phyloP scores from a whole-genome alignment of 2,888 invertebrate species.

The Halocaridina rubra region DNA sequence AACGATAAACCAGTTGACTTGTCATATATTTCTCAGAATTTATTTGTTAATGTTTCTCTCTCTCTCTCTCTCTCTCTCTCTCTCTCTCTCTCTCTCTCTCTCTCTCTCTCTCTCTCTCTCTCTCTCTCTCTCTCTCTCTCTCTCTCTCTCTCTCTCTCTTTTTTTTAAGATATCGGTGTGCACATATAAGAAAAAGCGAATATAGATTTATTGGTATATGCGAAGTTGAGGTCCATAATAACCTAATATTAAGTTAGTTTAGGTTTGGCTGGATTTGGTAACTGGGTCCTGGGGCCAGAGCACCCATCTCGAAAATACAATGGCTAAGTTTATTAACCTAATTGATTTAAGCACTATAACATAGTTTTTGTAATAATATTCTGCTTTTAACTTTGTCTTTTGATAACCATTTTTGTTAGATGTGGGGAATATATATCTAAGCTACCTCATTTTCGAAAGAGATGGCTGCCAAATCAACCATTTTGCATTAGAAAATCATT shows the following conservation, averaged over 20 bases:
- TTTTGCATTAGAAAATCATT: no score
- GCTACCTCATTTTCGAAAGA: no score
- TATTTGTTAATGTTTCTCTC: neutral
- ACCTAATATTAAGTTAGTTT: neutral
- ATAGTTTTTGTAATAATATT: no score
- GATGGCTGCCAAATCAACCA: no score
- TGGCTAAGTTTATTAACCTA: neutral
- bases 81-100: neutral
- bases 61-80: conserved; percentile 8
- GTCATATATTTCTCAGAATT: no score
- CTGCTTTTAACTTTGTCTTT: no score
- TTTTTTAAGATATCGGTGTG: neutral
- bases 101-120: neutral
- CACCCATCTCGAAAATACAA: neutral
- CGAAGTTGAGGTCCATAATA: no score
- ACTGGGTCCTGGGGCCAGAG: neutral
- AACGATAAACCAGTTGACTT: no score
- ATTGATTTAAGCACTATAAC: no score
- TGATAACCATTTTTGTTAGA: no score
- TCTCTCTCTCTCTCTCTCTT: neutral
- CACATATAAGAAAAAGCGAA: neutral
- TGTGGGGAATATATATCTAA: no score
- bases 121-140: neutral
- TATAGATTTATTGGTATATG: neutral
- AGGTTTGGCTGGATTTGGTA: neutral